Evolutionary conservation across 2,797 vertebrate species (phyloP).

Genomic region (Hemibagrus guttatus): DNA sequence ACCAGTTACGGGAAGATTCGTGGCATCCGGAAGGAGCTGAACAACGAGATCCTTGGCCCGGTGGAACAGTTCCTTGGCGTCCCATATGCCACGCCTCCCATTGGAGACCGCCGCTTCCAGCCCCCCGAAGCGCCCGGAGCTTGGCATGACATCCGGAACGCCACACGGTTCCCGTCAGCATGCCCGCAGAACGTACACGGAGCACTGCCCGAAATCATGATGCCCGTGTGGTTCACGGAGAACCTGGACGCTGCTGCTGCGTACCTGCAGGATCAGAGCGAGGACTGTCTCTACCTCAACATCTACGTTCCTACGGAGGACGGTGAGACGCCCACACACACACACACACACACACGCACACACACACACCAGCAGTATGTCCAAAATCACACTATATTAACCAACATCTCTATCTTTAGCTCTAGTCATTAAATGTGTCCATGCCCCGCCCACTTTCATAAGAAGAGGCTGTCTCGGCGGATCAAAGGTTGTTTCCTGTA

Average conservation of each 20-base stretch:
- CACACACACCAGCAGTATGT: neutral
- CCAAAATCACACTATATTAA: neutral
- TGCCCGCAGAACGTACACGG: constrained; percentile 92
- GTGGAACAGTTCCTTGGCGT: constrained; percentile 90
- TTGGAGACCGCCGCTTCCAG: constrained; percentile 89
- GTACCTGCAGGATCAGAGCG: constrained; percentile 92
- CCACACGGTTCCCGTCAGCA: constrained; percentile 87
- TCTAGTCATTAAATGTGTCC: neutral
- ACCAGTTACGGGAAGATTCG: constrained; percentile 78
- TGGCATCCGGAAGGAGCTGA: constrained; percentile 82
- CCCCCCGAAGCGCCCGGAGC: constrained; percentile 90
- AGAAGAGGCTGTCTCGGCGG: neutral
- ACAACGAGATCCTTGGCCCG: constrained; percentile 90
- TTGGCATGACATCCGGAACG: constrained; percentile 89
- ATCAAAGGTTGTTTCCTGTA: neutral
- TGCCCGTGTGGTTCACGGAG: constrained; percentile 94
- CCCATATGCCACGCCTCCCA: constrained; percentile 87
- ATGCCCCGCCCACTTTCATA: neutral
- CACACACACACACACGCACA: constrained; percentile 17
- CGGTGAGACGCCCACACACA: constrained; percentile 66
- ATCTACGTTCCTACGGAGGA: constrained; percentile 84
- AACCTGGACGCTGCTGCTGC: constrained; percentile 89
- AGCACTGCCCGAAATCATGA: constrained; percentile 90
- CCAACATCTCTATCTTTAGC: too few species aligned
- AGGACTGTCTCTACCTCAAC: constrained; percentile 95